Evolutionary conservation across 2,888 invertebrate genomes (phyloP).

Genomic region (Gisinianus flammeolus): DNA sequence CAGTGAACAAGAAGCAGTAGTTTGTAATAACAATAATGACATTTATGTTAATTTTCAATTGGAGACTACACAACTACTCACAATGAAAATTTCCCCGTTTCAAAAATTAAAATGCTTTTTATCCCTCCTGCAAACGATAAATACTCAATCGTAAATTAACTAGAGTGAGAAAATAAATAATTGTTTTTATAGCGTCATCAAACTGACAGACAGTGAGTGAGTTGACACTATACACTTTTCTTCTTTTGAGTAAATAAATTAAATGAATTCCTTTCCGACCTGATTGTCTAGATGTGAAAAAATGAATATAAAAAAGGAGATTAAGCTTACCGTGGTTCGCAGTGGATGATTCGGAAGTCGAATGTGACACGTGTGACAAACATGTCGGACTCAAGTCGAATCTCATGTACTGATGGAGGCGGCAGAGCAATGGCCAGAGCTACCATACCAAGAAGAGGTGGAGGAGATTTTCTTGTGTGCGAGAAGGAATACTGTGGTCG

Average conservation of each 20-base stretch:
- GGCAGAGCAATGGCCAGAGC: conserved; percentile 94
- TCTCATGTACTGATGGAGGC: conserved; percentile 96
- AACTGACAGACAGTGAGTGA: neutral
- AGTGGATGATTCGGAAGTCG: conserved; percentile 95
- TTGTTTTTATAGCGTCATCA: neutral
- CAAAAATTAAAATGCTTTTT: too few relatives aligned
- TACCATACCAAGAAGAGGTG: conserved; percentile 89
- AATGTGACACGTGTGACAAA: conserved; percentile 96
- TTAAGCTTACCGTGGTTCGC: conserved; percentile 84
- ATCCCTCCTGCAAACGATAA: too few relatives aligned
- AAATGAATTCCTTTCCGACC: neutral
- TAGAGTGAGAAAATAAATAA: neutral
- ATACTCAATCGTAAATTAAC: too few relatives aligned
- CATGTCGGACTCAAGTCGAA: conserved; percentile 92
- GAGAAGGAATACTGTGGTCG: conserved; percentile 93
- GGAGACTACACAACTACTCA: too few relatives aligned
- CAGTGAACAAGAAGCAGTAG: neutral
- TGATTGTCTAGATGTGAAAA: neutral
- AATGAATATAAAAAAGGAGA: neutral
- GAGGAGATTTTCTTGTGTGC: conserved; percentile 84
- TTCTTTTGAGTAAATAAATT: neutral
- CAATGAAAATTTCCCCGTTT: too few relatives aligned
- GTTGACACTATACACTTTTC: neutral
- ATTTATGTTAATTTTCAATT: neutral
- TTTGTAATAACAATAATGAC: neutral